Base-by-base conservation (phyloP, 1,140 invertebrate genomes). In the Pachypsylla venusta region DNA sequence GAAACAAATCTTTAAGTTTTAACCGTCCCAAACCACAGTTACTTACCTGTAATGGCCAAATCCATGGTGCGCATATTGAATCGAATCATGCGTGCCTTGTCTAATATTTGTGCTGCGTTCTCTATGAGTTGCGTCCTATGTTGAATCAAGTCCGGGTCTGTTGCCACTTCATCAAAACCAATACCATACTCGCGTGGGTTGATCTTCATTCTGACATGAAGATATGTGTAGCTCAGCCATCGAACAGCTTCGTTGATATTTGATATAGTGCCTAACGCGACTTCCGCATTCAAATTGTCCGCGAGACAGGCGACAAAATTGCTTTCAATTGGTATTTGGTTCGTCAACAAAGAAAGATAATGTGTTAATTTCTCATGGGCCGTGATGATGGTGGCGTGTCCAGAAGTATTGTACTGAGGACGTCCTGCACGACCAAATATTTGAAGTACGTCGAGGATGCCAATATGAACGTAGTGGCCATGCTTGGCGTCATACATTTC, bases 251-350 rank as follows among this genome's bases (percentile, higher is more conserved):
- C 97, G 40, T 90, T 82, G 3, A 99, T 79, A 68, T 92, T 99
- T 2, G 88, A 85, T 39, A 99, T 91, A 20, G 93, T 98, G 7
- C 96, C 95, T 5, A 97, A 73, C 2, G 88, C 81, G 62, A 98
- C 81, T 78, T 99, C 97, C 39, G 96, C 97, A 77, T 99, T 99
- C 13, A 99, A 77, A 79, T 99, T 98, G 71, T 99, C 95, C 5
- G 86, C 84, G 25, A 99, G 72, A 67, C 85, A 84, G 66, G 82
- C 84, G 48, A 94, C 84, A 68, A 99, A 98, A 72, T 93, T 93
- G 68, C 92, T 96, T 72, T 99, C 97, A 64, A 99, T 99, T 0
- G 96, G 95, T 70, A 92, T 89, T 74, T 98, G 94, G 71, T 94
- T 92, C 1, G 93, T 97, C 62, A 99, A 79, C 35, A 96, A 75